Evolutionary conservation across 2,888 invertebrate genomes (phyloP), one percentile per base, ranked within the genome.

Genomic region (Oxystoma pomonae): DNA sequence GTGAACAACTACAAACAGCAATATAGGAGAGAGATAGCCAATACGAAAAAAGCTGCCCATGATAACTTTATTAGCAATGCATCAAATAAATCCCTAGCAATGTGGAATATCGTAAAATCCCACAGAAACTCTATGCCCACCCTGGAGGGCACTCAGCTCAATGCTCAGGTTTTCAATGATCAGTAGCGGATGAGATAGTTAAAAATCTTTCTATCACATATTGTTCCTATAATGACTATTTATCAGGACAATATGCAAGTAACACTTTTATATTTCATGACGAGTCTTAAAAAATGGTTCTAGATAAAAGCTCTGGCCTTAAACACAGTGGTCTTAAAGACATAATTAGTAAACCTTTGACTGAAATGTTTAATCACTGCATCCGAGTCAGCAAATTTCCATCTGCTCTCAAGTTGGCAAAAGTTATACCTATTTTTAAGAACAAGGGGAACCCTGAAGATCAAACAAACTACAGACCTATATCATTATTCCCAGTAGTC

Each of bases 361-460:
- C 35, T 35, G 35, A 35, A 7, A 3, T 35, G 5, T 35, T 35
- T 12, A 35, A 35, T 12, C 35, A 35, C 5, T 35, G 35, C 35
- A 35, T 35, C 35, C 35, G 35, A 35, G 35, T 7, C 3, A 35
- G 35, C 12, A 35, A 35, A 35, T 35, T 35, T 35, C 35, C 5
- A 35, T 35, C 35, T 12, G 12, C 5, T 35, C 35, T 35, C 12
- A 64, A 65, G 59, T 17, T 62, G 16, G 61, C 59, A 5, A 55
- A 65, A 22, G 52, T 62, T 1, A 51, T 58, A 17, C 60, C 63
- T 56, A 55, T 63, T 16, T 20, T 57, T 16, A 65, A 60, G 21
- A 57, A 57, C 21, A 60, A 60, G 5, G 60, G 63, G 55, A 49
- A 56, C 16, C 56, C 22, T 1, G 49, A 63, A 60, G 53, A 58